Conservation (phyloP, 2,888 invertebrate species). For the Netelia virgata region DNA sequence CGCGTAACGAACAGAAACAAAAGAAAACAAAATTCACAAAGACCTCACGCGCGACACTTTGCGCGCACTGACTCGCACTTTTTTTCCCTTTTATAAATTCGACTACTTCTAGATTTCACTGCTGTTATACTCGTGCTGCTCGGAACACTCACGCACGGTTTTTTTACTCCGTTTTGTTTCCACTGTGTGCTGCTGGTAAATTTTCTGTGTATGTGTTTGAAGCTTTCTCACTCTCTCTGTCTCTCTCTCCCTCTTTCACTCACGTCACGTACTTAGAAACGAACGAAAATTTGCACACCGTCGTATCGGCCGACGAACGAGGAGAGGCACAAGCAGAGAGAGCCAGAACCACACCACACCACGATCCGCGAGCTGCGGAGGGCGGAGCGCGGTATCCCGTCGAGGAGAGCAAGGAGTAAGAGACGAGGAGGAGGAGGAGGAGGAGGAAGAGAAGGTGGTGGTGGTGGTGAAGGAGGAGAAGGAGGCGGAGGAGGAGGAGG, state of each 20-base stretch:
- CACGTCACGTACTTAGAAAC: constrained; percentile 43
- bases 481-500: constrained; percentile 66
- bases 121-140: neutral
- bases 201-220: constrained; percentile 26
- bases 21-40: neutral
- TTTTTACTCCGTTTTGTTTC: constrained; percentile 20
- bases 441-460: constrained; percentile 51
- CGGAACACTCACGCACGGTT: constrained; percentile 23
- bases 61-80: neutral
- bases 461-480: constrained; percentile 62
- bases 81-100: neutral
- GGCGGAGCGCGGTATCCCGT: constrained; percentile 64
- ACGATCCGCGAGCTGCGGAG: constrained; percentile 32
- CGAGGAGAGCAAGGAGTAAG: constrained; percentile 60
- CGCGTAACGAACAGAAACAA: too few species aligned
- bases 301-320: constrained; percentile 57
- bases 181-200: neutral
- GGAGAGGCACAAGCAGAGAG: constrained; percentile 59
- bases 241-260: constrained; percentile 47
- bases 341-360: constrained; percentile 31
- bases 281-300: constrained; percentile 61
- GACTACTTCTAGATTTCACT: constrained; percentile 10
- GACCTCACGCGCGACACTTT: neutral
- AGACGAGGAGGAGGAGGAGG: constrained; percentile 52
- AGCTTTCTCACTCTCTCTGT: constrained; percentile 30